phyloP scores from a whole-genome alignment of 2,113 vertebrate species.

The Zosterops hypoxanthus region DNA sequence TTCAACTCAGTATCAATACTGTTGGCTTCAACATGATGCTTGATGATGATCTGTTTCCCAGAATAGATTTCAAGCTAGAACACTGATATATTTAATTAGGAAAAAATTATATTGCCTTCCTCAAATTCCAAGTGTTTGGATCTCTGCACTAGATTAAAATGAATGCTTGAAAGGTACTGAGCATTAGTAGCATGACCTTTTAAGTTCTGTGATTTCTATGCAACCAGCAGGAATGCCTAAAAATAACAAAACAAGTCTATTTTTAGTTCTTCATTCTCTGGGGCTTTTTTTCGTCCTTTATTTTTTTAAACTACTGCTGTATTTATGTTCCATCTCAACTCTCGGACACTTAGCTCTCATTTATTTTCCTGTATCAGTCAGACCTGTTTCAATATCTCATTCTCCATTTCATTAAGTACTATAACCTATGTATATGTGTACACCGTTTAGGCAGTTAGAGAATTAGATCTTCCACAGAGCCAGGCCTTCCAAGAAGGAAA shows the following conservation, averaged over 20 bases:
- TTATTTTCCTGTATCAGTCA: not conserved
- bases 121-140: conserved; percentile 16
- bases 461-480: not conserved
- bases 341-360: not conserved
- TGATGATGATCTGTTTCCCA: not conserved
- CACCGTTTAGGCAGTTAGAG: not conserved
- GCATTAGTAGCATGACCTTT: not conserved
- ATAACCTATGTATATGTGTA: not conserved
- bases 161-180: not conserved
- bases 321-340: not conserved
- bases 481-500: not conserved
- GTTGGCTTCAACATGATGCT: not conserved
- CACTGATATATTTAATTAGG: not conserved
- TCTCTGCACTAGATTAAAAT: not conserved
- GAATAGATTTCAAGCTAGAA: not conserved
- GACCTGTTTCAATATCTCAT: not conserved
- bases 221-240: not conserved
- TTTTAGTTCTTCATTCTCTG: not conserved
- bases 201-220: not conserved
- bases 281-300: not conserved
- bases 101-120: not conserved
- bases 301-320: not conserved
- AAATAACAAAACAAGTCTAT: not conserved
- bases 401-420: not conserved
- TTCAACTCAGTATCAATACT: not conserved